These are phyloP conservation scores for Synanthedon vespiformis DNA, from an alignment of 2,888 invertebrate genomes.

Conservation along the genomic window DNA sequence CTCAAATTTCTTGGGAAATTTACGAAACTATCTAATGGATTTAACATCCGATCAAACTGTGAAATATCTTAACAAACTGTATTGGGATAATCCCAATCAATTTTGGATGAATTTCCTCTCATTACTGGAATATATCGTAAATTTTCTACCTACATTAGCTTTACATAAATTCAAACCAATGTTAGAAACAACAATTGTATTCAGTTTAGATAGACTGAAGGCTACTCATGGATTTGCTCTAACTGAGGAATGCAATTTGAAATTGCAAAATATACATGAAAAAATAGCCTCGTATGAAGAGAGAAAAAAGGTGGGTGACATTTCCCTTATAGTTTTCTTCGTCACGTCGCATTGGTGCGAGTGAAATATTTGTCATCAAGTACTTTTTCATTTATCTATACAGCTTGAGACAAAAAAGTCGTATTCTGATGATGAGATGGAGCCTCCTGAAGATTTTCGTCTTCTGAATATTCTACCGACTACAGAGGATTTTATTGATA, in stretches of 20 bases:
- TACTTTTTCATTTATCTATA: neutral
- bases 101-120: slow-evolving; percentile 45
- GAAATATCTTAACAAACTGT: slow-evolving; percentile 23
- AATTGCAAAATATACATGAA: slow-evolving; percentile 24
- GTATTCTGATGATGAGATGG: slow-evolving; percentile 7
- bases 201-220: slow-evolving; percentile 31
- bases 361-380: too few relatives aligned
- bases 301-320: slow-evolving; percentile 16
- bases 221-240: slow-evolving; percentile 27
- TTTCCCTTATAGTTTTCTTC: neutral
- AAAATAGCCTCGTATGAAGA: slow-evolving; percentile 23
- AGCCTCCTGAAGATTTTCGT: slow-evolving; percentile 46
- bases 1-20: slow-evolving; percentile 31
- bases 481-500: slow-evolving; percentile 30
- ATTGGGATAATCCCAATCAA: slow-evolving; percentile 37
- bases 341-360: neutral
- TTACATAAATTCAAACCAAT: slow-evolving; percentile 36
- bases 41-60: slow-evolving; percentile 28
- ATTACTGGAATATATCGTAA: slow-evolving; percentile 40
- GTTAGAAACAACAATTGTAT: slow-evolving; percentile 30
- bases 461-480: slow-evolving; percentile 35
- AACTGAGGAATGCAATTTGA: slow-evolving; percentile 19
- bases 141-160: slow-evolving; percentile 39
- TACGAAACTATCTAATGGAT: slow-evolving; percentile 40
- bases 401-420: neutral